Evolutionary conservation across 2,797 vertebrate genomes (phyloP).

Genomic region (Cynopterus sphinx): DNA sequence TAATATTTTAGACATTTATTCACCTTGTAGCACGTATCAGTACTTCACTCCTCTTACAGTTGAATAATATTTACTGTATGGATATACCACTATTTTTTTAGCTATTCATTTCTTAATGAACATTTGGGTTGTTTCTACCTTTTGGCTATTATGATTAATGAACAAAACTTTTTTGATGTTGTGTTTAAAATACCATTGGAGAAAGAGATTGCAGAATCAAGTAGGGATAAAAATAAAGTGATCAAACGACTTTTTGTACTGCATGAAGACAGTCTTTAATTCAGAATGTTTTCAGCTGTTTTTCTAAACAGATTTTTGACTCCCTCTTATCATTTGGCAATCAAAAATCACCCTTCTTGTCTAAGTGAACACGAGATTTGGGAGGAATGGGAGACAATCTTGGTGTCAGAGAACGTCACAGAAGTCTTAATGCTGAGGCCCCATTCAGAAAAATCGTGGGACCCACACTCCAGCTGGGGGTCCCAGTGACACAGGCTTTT

Average conservation of each 20-base stretch:
- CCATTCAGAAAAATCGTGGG: neutral
- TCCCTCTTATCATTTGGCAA: neutral
- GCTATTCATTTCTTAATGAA: neutral
- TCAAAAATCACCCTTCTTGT: neutral
- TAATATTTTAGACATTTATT: neutral
- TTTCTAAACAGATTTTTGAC: neutral
- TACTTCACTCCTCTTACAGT: neutral
- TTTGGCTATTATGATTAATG: neutral
- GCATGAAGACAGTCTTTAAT: neutral
- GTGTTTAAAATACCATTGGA: neutral
- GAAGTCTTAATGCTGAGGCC: neutral
- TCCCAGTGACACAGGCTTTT: neutral
- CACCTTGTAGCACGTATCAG: neutral
- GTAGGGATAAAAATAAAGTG: neutral
- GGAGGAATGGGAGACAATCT: neutral
- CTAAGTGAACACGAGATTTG: neutral
- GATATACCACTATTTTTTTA: neutral
- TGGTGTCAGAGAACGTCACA: neutral
- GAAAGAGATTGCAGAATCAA: neutral
- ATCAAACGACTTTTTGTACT: neutral
- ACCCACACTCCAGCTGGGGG: neutral
- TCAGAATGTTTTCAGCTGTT: neutral
- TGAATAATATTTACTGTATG: neutral
- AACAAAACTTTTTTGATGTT: neutral
- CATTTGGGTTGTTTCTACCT: neutral